Base-by-base conservation (phyloP, 1,140 invertebrate species). In the Fopius arisanus region DNA sequence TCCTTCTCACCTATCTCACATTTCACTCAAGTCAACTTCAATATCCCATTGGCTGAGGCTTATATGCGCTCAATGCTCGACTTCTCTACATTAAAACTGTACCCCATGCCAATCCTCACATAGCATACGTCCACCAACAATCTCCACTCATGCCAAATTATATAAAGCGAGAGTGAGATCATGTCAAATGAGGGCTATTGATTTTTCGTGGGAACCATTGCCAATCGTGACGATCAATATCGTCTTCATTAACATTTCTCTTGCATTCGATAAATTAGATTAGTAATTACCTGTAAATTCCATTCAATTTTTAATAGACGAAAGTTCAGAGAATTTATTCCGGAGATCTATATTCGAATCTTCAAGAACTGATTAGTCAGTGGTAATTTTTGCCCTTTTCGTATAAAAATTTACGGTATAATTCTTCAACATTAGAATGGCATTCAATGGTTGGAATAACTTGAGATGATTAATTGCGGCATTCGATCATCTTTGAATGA, bases 1-100 rank as follows among this genome's bases (percentile, higher is more conserved):
- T 78, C 75, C 63, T 76, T 79, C 77, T 79, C 78, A 73, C 75
- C 75, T 79, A 78, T 78, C 77, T 80, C 75, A 74, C 74, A 75
- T 78, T 80, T 80, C 77, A 80, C 76, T 48, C 72, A 75, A 66
- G 40, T 40, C 0, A 59, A 59, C 21, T 59, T 23, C 54, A 59
- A 59, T 59, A 59, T 0, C 12, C 54, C 9, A 59, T 59, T 59
- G 21, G 19, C 54, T 59, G 23, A n/a, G n/a, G n/a, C n/a, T 59
- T 59, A 59, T 21, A 54, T 14, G 65, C 48, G 66, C 48, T 68
- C 66, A 51, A 73, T 73, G 29, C 67, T 41, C 66, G 51, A 73
- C 40, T 65, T 72, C 59, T 72, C 59, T 41, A 65, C 40, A 48
- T 54, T 48, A 69, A 28, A 51, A 29, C 41, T 69, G 16, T 33